A percentile compares a stretch with the other conserved stretches of the same genome.
These are phyloP conservation scores for Notechis scutatus DNA, from an alignment of 2,113 vertebrate species.

Conservation along the genomic window DNA sequence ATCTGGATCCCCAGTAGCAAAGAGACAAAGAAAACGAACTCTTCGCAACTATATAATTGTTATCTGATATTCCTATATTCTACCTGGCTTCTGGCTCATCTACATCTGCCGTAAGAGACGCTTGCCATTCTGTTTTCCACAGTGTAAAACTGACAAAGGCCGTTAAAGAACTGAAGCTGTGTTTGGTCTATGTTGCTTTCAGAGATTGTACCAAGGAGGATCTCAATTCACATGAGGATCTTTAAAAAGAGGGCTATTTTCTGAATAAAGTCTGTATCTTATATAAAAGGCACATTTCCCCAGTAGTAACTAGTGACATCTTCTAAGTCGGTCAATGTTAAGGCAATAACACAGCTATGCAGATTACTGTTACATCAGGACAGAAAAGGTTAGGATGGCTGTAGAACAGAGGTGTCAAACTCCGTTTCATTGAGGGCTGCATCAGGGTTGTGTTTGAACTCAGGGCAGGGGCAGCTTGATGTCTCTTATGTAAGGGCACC, in stretches of 20 bases:
- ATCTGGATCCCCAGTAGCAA: background rate
- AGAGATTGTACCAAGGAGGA: background rate
- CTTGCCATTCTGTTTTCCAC: background rate
- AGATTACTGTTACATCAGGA: background rate
- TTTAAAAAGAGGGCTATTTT: background rate
- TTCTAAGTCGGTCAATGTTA: background rate
- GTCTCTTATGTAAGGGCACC: too few relatives aligned
- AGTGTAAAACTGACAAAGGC: background rate
- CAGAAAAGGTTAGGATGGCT: background rate
- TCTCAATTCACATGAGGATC: background rate
- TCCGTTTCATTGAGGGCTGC: too few relatives aligned
- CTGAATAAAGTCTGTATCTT: background rate
- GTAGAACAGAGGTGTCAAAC: too few relatives aligned
- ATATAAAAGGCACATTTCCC: background rate
- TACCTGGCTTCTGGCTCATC: background rate
- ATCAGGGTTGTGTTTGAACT: too few relatives aligned
- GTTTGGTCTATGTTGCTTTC: background rate
- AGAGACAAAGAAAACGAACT: background rate
- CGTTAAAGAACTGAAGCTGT: background rate
- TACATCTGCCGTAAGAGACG: background rate
- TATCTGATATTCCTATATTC: background rate
- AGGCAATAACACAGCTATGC: background rate
- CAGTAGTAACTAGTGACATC: background rate
- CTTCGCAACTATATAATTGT: background rate
- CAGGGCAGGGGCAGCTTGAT: too few relatives aligned